Base-by-base conservation (phyloP, 2,113 vertebrate species). In the Triplophysa tibetana region DNA sequence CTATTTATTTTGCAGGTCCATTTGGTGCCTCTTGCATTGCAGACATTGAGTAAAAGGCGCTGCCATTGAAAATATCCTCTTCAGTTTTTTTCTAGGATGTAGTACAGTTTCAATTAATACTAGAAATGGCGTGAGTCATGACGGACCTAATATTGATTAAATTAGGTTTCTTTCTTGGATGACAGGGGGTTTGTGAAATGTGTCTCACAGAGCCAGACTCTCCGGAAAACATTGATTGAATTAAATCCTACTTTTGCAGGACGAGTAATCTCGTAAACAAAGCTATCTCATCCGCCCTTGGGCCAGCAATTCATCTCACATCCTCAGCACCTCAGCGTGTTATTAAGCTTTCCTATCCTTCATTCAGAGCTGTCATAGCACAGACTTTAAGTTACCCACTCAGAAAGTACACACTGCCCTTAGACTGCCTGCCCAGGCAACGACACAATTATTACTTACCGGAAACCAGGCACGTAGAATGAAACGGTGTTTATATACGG, bases 231-330 rank as follows among this genome's bases (percentile, higher is more conserved):
- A 64, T 24, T 87, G 74, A 87, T 86, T 84, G 70, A 88, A 87
- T 87, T 38, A 84, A 83, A 75, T 77, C 29, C 48, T 63, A 63
- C 19, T 65, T 82, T 75, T 50, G 70, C 70, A 61, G 68, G 73
- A 81, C 84, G 60, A 74, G 64, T 82, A 84, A 88, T 86, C 58
- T 82, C 79, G 84, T 80, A 81, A 86, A 88, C 85, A 87, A 88
- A 87, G 78, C 85, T 70, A 77, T 82, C 75, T 66, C 67, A 70
- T 70, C 54, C 82, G 23, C 80, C 79, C 64, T 29, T 61, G 60
- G 73, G 77, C 62, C 69, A 56, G 73, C 81, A 41, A 82, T 83
- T 83, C 77, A 69, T 85, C 58, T 83, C 75, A 78, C 75, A 87
- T 85, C 82, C 86, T 86, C 83, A 87, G 87, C 41, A 81, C 75